phyloP scores from a whole-genome alignment of 2,113 vertebrate species.

The Amazona vittata region DNA sequence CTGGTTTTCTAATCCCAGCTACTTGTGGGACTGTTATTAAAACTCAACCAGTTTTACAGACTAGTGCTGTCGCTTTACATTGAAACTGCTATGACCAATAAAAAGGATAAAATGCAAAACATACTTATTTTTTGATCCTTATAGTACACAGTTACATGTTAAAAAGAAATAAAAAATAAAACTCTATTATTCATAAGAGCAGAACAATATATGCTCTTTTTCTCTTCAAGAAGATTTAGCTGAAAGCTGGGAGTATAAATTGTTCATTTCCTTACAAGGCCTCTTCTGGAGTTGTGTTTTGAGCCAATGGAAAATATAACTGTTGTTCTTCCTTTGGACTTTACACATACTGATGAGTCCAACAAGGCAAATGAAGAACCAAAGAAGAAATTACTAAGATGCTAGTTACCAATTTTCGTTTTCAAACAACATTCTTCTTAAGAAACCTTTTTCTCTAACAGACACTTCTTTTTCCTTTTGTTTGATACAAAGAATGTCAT shows the following conservation, averaged over 20 bases:
- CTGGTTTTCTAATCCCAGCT: neutral
- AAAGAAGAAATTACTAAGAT: neutral
- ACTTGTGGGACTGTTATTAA: neutral
- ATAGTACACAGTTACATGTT: neutral
- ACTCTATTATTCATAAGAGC: neutral
- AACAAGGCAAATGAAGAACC: neutral
- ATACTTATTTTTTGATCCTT: neutral
- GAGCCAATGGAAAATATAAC: neutral
- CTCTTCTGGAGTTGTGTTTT: neutral
- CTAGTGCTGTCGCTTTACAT: neutral
- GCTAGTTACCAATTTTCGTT: neutral
- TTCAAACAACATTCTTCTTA: neutral
- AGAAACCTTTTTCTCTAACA: neutral
- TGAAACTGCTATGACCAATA: neutral
- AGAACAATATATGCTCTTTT: neutral
- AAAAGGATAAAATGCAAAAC: neutral
- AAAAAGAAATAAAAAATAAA: neutral
- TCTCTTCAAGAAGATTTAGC: neutral
- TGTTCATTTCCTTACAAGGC: neutral
- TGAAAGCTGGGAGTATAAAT: neutral
- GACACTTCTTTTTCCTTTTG: neutral
- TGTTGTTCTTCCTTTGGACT: neutral
- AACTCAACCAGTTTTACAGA: neutral
- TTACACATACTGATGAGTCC: neutral
- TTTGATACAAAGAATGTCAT: neutral